Evolutionary conservation across 2,113 vertebrate genomes (phyloP).

Genomic region (Nymphicus hollandicus): DNA sequence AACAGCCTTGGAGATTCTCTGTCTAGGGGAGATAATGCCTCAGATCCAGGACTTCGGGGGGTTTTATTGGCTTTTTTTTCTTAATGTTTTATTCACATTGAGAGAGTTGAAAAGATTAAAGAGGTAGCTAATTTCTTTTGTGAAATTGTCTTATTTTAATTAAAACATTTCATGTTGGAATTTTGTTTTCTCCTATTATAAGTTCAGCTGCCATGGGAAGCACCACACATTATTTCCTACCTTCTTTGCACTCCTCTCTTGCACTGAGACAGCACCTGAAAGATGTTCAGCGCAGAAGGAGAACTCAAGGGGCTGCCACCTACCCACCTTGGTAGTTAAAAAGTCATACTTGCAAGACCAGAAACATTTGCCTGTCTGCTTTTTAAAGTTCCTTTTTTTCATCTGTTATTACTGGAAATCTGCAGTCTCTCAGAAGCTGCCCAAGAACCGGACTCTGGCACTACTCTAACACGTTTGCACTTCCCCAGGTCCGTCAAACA

Average conservation of each 20-base stretch:
- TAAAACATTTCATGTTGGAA: background rate
- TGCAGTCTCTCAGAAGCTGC: background rate
- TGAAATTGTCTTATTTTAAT: background rate
- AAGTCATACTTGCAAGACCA: background rate
- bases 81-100: background rate
- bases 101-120: background rate
- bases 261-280: background rate
- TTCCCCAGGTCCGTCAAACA: background rate
- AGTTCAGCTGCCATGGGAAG: background rate
- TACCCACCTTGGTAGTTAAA: background rate
- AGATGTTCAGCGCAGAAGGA: background rate
- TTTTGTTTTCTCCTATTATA: background rate
- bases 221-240: background rate
- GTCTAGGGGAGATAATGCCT: background rate
- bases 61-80: background rate
- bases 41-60: background rate
- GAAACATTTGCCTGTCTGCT: background rate
- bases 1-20: background rate
- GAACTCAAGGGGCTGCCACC: background rate
- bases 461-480: background rate
- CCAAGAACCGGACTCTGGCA: background rate
- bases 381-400: background rate
- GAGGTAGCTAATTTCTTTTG: background rate
- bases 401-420: background rate
- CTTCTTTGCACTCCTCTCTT: background rate